phyloP scores from a whole-genome alignment of 2,888 invertebrate species.

The Cantharis flavilabris region DNA sequence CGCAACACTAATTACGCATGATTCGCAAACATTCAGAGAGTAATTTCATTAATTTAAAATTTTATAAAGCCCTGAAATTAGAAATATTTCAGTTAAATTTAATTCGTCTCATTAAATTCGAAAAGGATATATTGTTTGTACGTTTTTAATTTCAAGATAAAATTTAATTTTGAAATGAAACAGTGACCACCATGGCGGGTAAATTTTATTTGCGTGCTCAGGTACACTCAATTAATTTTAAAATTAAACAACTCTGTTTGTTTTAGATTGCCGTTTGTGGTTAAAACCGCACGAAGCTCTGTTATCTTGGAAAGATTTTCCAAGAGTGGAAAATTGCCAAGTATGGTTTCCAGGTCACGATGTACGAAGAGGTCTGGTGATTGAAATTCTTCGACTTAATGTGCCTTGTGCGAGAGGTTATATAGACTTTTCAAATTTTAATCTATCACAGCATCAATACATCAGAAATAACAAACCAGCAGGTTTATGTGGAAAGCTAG shows the following conservation, averaged over 20 bases:
- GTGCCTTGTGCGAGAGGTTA: constrained; percentile 68
- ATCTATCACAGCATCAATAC: constrained; percentile 45
- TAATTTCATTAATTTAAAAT: background rate
- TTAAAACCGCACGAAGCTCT: constrained; percentile 58
- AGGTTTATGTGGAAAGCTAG: constrained; percentile 70
- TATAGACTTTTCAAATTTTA: constrained; percentile 61
- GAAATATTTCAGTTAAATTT: background rate
- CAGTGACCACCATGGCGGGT: background rate
- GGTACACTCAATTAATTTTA: background rate
- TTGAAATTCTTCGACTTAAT: constrained; percentile 70
- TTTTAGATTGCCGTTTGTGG: constrained; percentile 66
- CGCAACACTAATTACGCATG: background rate
- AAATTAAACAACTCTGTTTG: constrained; percentile 39
- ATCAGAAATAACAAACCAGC: constrained; percentile 48
- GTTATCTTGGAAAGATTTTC: constrained; percentile 61
- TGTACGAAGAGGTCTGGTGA: constrained; percentile 61
- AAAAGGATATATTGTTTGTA: background rate
- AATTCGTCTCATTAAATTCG: background rate
- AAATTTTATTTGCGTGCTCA: background rate
- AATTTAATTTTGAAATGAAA: background rate
- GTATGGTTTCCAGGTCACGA: constrained; percentile 58
- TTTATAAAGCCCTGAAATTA: background rate
- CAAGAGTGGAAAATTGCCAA: constrained; percentile 59
- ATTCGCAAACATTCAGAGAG: background rate
- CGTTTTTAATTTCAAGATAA: background rate